phyloP scores from a whole-genome alignment of 2,888 invertebrate genomes.

The Ecliptopera silaceata region DNA sequence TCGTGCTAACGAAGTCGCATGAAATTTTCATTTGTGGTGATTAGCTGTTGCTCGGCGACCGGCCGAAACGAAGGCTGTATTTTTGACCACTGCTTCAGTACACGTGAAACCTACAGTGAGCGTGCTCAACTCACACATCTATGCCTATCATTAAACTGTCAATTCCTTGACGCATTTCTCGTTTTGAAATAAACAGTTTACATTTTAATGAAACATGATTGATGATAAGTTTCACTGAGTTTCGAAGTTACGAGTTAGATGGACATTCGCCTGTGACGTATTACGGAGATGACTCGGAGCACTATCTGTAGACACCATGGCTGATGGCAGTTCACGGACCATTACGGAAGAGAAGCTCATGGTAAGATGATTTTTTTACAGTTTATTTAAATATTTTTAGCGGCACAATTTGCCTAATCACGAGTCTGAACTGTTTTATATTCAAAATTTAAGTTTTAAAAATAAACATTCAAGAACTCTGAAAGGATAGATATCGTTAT shows the following conservation, averaged over 20 bases:
- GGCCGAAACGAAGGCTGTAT: slow-evolving; percentile 64
- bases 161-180: slow-evolving; percentile 30
- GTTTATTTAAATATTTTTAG: neutral
- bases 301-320: slow-evolving; percentile 57
- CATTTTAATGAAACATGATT: slow-evolving; percentile 27
- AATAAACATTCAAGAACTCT: too few relatives aligned
- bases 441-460: too few relatives aligned
- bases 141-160: slow-evolving; percentile 36
- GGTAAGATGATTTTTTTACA: slow-evolving; percentile 51
- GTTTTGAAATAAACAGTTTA: slow-evolving; percentile 10
- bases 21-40: slow-evolving; percentile 77
- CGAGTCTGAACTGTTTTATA: too few relatives aligned
- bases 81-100: slow-evolving; percentile 69
- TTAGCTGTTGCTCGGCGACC: slow-evolving; percentile 75
- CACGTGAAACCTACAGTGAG: slow-evolving; percentile 62
- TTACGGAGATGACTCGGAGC: slow-evolving; percentile 63
- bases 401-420: too few relatives aligned
- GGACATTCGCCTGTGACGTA: slow-evolving; percentile 22
- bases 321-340: slow-evolving; percentile 55
- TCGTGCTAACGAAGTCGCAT: slow-evolving; percentile 51
- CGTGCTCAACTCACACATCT: slow-evolving; percentile 43
- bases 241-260: slow-evolving; percentile 15
- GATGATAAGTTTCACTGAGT: slow-evolving; percentile 14
- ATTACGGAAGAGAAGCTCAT: slow-evolving; percentile 76
- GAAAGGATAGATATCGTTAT: too few relatives aligned